Conservation (phyloP, 2,888 invertebrate species). For the Yponomeuta cagnagella region DNA sequence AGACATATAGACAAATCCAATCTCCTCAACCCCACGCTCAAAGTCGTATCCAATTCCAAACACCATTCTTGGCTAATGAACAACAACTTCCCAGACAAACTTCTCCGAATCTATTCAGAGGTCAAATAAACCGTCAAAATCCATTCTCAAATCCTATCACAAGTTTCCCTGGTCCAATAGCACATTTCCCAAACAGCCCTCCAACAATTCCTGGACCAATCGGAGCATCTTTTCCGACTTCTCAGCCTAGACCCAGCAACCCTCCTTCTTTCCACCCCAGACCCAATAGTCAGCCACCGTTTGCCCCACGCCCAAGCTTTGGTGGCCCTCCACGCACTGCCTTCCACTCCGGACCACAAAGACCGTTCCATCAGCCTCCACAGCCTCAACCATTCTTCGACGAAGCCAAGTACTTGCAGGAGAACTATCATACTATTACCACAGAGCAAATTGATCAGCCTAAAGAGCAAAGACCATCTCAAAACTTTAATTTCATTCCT, state of each 20-base stretch:
- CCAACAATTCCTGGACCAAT: slow-evolving; percentile 52
- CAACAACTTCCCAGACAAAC: slow-evolving; percentile 66
- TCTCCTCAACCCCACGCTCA: slow-evolving; percentile 35
- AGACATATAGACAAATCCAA: slow-evolving; percentile 42
- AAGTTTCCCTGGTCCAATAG: slow-evolving; percentile 43
- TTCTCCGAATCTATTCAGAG: slow-evolving; percentile 55
- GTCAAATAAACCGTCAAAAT: slow-evolving; percentile 43
- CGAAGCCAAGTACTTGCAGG: slow-evolving; percentile 69
- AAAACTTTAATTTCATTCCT: slow-evolving; percentile 45
- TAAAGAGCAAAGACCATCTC: slow-evolving; percentile 60
- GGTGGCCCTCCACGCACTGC: slow-evolving; percentile 54
- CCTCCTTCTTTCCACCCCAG: slow-evolving; percentile 48
- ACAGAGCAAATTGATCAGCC: slow-evolving; percentile 63
- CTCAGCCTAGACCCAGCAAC: slow-evolving; percentile 50
- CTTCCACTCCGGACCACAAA: slow-evolving; percentile 71
- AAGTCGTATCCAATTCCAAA: slow-evolving; percentile 66
- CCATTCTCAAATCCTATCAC: slow-evolving; percentile 49
- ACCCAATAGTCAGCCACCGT: slow-evolving; percentile 44
- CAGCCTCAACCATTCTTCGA: slow-evolving; percentile 62
- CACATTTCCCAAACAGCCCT: slow-evolving; percentile 41
- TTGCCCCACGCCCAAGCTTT: slow-evolving; percentile 51
- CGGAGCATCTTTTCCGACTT: slow-evolving; percentile 44
- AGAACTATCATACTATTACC: slow-evolving; percentile 72
- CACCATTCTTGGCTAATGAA: slow-evolving; percentile 54
- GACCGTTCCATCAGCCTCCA: slow-evolving; percentile 65